Percentiles rank a stretch among this genome's conserved stretches.
phyloP scores from a whole-genome alignment of 2,797 vertebrate genomes.

The Tapirus indicus region DNA sequence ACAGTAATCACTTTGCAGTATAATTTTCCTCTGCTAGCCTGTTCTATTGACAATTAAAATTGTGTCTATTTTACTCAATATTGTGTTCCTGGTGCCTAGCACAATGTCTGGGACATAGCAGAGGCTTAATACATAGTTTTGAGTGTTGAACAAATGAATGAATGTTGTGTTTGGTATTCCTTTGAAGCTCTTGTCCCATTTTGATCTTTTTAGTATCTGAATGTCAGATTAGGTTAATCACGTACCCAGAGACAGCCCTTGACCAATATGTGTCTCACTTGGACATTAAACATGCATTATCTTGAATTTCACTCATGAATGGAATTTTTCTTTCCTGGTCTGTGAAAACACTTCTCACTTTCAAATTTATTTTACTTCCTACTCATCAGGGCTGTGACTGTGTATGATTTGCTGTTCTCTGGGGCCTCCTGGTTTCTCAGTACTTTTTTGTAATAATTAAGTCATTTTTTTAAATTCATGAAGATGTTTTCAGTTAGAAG shows the following conservation, averaged over 20 bases:
- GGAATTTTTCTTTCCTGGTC: background rate
- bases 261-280: background rate
- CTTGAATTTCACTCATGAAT: background rate
- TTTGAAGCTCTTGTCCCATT: background rate
- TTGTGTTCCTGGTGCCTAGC: background rate
- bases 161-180: background rate
- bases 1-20: background rate
- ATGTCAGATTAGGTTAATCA: conserved; percentile 7
- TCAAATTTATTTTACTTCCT: background rate
- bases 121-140: background rate
- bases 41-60: conserved; percentile 21
- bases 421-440: background rate
- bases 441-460: background rate
- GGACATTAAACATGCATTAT: background rate
- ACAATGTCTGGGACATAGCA: background rate
- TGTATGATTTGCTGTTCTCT: background rate
- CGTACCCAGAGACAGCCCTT: background rate
- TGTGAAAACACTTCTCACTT: background rate
- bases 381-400: background rate
- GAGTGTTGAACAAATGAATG: background rate
- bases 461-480: background rate
- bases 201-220: background rate
- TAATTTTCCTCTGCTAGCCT: background rate
- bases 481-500: background rate
- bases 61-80: background rate